phyloP scores from a whole-genome alignment of 2,888 invertebrate genomes.

The Capitulum mitella region DNA sequence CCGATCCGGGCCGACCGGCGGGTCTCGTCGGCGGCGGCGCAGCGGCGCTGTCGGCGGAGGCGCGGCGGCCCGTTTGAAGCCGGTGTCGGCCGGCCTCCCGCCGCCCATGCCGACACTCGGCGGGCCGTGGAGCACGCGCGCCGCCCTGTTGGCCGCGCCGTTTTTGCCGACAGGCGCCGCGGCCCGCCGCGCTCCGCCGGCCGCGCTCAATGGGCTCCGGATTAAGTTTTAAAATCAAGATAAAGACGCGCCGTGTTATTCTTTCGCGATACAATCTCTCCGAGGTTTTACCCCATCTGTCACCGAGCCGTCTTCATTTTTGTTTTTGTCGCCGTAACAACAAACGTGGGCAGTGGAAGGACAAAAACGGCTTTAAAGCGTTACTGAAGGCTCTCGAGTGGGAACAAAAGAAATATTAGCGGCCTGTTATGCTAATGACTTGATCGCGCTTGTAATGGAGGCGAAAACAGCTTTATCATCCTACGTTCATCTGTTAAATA shows the following conservation, averaged over 20 bases:
- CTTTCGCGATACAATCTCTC: background rate
- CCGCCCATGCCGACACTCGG: background rate
- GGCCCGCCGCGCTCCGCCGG: background rate
- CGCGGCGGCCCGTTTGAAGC: background rate
- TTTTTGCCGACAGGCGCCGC: background rate
- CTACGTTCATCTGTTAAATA: constrained; percentile 7
- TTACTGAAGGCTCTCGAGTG: background rate
- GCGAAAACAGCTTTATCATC: constrained; percentile 12
- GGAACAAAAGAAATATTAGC: constrained; percentile 11
- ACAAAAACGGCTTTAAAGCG: background rate
- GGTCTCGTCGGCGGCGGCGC: too few species aligned
- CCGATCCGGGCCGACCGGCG: too few species aligned
- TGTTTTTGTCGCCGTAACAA: background rate
- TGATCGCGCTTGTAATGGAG: constrained; percentile 18
- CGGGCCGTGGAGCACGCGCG: background rate
- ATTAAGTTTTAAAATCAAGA: constrained; percentile 13
- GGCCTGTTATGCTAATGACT: constrained; percentile 2
- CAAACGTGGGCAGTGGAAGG: background rate
- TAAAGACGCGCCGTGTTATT: constrained; percentile 7
- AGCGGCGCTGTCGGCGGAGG: too few species aligned
- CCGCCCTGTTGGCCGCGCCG: background rate
- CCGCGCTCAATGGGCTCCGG: background rate
- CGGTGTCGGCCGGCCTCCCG: background rate
- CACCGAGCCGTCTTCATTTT: constrained; percentile 1
- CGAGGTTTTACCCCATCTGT: background rate